Conservation (phyloP, 2,888 invertebrate species). For the Amorpha juglandis region DNA sequence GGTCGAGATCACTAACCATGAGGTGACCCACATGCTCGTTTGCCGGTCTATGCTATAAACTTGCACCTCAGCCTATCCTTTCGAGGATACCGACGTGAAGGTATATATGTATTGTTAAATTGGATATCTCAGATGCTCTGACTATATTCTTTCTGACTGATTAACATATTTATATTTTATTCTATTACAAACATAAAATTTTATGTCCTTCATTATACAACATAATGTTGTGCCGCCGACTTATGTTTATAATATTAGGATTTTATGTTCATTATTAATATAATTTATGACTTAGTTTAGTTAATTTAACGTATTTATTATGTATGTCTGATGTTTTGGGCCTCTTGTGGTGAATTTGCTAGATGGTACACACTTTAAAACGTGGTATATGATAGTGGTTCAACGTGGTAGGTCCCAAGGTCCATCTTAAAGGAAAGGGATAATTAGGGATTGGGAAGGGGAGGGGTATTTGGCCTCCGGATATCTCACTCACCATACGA, state of each 20-base stretch:
- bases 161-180: background rate
- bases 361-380: too few species aligned
- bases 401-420: too few species aligned
- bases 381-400: too few species aligned
- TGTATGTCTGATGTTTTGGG: background rate
- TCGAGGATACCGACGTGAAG: background rate
- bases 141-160: background rate
- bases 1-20: too few species aligned
- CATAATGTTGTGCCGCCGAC: background rate
- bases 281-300: conserved; percentile 13
- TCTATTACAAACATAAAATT: conserved; percentile 4
- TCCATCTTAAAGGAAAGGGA: too few species aligned
- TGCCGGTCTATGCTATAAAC: too few species aligned
- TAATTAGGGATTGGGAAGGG: too few species aligned
- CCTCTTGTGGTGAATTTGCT: too few species aligned
- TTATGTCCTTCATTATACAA: conserved; percentile 5
- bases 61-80: background rate
- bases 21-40: too few species aligned
- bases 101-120: background rate
- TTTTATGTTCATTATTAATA: conserved; percentile 5
- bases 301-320: conserved; percentile 6
- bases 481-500: too few species aligned
- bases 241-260: conserved; percentile 2
- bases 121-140: background rate
- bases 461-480: too few species aligned